Conservation (phyloP, 2,797 vertebrate species). For the Avahi laniger region DNA sequence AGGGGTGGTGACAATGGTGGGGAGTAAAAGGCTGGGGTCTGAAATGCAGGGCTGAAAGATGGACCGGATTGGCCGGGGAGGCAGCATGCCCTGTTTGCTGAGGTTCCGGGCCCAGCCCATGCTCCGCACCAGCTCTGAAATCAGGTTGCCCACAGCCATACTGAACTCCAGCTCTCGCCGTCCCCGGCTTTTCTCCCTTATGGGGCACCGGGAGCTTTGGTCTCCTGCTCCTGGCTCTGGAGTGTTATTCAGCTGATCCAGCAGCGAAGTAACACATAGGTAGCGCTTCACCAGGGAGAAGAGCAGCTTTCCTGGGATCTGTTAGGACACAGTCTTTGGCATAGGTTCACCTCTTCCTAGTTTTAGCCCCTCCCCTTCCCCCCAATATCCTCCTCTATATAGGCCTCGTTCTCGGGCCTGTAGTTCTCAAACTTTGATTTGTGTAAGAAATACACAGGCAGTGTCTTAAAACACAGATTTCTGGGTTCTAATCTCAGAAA, state of each 20-base stretch:
- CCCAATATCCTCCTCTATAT: background rate
- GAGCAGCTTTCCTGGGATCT: slow-evolving; percentile 97
- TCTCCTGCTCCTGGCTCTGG: slow-evolving; percentile 85
- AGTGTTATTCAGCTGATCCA: slow-evolving; percentile 91
- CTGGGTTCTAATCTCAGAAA: background rate
- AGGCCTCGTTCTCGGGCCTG: background rate
- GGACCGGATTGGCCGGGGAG: slow-evolving; percentile 56
- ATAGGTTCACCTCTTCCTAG: background rate
- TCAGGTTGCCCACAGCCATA: slow-evolving; percentile 95
- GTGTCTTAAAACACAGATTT: background rate
- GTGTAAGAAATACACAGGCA: background rate
- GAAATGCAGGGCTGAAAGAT: slow-evolving; percentile 91
- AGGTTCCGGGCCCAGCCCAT: slow-evolving; percentile 94
- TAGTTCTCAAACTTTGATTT: background rate
- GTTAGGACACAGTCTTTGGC: slow-evolving; percentile 49
- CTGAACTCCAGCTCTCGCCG: slow-evolving; percentile 94
- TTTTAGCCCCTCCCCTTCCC: background rate
- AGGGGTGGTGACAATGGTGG: slow-evolving; percentile 56
- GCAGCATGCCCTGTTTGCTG: background rate
- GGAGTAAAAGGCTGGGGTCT: slow-evolving; percentile 67
- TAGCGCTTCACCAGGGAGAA: slow-evolving; percentile 96
- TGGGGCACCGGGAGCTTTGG: slow-evolving; percentile 69
- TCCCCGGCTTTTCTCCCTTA: slow-evolving; percentile 84
- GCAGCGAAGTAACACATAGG: slow-evolving; percentile 93
- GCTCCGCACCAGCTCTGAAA: slow-evolving; percentile 92